Base-by-base conservation (phyloP, 2,888 invertebrate species). In the Clitarchus hookeri region DNA sequence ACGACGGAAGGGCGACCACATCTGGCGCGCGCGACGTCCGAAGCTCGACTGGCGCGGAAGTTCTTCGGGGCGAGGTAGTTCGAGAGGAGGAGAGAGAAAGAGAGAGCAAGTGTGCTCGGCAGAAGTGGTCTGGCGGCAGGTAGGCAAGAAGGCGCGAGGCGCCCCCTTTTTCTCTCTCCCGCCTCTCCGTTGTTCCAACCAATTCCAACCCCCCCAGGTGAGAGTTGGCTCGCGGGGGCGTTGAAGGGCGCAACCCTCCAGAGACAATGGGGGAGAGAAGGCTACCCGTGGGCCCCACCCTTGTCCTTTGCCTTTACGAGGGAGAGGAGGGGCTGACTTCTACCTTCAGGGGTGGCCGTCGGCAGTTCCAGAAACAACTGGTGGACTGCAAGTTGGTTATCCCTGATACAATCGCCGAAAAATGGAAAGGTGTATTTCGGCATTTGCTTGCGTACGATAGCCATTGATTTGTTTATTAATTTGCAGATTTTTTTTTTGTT, bases 241-340 rank as follows among this genome's bases (percentile, higher is more conserved):
- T 65, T 65, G 65, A 65, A 65, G 65, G 65, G 65, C 65, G 8
- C 65, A n/a, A 65, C 65, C 65, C 65, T 65, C 65, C 65, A 65
- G 65, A 65, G 65, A 65, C 65, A 65, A 65, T 65, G 65, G 65
- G 65, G n/a, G 65, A 53, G 53, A 19, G 53, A 19, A 53, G 53
- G 53, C 53, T 53, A 1, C 1, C 23, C 19, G 65, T 8, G n/a
- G 65, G 65, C 65, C 6, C 65, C 65, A 65, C 65, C 65, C 65
- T 65, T 23, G 65, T 9, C 65, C 65, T n/a, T 23, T 65, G 65
- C 19, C 65, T 16, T 65, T 0, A n/a, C 65, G n/a, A n/a, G 65
- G 65, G 65, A 65, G 65, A 16, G 53, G 53, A 53, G n/a, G 65
- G 65, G 65, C 16, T 48, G 48, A 48, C 48, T 48, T 48, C 48